Conservation (phyloP, 1,140 invertebrate species). For the Cepaea nemoralis region DNA sequence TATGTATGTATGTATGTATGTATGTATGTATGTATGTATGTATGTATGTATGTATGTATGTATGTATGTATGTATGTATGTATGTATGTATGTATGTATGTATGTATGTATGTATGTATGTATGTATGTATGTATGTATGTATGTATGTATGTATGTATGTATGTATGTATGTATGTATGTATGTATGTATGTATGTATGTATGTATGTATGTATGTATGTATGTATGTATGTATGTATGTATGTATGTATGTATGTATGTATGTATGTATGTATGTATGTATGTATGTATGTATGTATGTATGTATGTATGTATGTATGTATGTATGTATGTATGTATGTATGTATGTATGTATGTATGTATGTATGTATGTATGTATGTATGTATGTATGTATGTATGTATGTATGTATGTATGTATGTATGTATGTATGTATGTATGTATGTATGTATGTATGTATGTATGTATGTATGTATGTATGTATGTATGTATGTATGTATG, state of each 20-base stretch:
- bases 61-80: background rate
- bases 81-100: background rate
- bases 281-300: background rate
- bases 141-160: too few relatives aligned
- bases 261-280: background rate
- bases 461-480: background rate
- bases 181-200: background rate
- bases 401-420: background rate
- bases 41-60: background rate
- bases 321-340: too few relatives aligned
- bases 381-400: background rate
- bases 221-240: background rate
- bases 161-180: background rate
- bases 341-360: too few relatives aligned
- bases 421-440: background rate
- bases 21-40: background rate
- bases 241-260: background rate
- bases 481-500: background rate
- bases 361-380: too few relatives aligned
- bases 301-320: too few relatives aligned
- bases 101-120: too few relatives aligned
- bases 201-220: too few relatives aligned
- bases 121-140: too few relatives aligned
- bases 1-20: background rate
- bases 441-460: background rate